A percentile compares a stretch with the other conserved stretches of the same genome.
Evolutionary conservation across 2,113 vertebrate species (phyloP).

Genomic region (Carettochelys insculpta): DNA sequence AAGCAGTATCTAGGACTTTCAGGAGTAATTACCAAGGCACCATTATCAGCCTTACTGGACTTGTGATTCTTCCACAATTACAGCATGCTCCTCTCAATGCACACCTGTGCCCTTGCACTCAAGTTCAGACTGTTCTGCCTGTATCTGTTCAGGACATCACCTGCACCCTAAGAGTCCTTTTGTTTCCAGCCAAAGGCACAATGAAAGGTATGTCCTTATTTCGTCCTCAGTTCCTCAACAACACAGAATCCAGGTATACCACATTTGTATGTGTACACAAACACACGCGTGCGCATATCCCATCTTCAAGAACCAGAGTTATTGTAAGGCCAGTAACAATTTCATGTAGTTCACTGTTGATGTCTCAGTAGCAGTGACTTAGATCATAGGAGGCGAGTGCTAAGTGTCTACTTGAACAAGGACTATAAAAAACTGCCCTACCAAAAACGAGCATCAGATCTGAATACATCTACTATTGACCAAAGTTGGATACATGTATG

Average conservation of each 20-base stretch:
- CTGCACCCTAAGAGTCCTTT: background rate
- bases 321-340: background rate
- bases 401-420: background rate
- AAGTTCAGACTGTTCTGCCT: background rate
- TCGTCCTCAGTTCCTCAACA: background rate
- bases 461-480: background rate
- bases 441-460: background rate
- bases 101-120: background rate
- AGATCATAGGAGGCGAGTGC: background rate
- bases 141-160: accelerated
- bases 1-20: background rate
- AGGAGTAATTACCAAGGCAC: background rate
- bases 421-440: background rate
- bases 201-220: background rate
- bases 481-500: background rate
- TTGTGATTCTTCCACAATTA: no score
- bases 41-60: background rate
- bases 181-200: background rate
- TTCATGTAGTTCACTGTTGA: background rate
- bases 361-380: background rate
- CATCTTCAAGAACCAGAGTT: background rate
- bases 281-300: no score
- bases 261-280: no score
- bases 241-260: background rate
- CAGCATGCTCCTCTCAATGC: background rate